Evolutionary conservation across 1,140 invertebrate species (phyloP).

Genomic region (Agrypnia vestita): DNA sequence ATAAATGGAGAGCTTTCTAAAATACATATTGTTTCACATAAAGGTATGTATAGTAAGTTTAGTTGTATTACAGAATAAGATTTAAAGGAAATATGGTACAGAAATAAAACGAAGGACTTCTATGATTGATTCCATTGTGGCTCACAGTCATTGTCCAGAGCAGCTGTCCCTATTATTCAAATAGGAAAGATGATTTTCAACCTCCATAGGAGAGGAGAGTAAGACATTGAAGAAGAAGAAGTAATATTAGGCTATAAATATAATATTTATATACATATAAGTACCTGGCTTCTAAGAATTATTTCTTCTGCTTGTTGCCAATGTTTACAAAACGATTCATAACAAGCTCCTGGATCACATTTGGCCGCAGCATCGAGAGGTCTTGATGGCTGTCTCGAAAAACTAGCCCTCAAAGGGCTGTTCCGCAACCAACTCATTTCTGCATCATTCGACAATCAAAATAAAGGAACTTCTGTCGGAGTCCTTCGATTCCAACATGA

Average conservation of each 20-base stretch:
- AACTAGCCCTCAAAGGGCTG: slow-evolving; percentile 75
- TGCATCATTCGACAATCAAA: slow-evolving; percentile 32
- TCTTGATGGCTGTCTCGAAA: slow-evolving; percentile 70
- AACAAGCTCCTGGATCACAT: slow-evolving; percentile 85
- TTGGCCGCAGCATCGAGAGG: slow-evolving; percentile 58
- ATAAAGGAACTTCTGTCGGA: slow-evolving; percentile 38
- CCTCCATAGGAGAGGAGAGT: too few relatives aligned
- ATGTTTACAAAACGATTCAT: slow-evolving; percentile 94
- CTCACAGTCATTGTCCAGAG: too few relatives aligned
- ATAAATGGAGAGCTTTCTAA: too few relatives aligned
- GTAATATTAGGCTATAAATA: neutral
- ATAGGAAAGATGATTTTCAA: too few relatives aligned
- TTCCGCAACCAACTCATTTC: slow-evolving; percentile 80
- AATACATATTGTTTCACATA: too few relatives aligned
- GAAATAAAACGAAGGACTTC: too few relatives aligned
- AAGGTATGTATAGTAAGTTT: too few relatives aligned
- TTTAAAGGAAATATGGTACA: too few relatives aligned
- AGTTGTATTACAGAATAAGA: too few relatives aligned
- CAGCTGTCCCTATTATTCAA: too few relatives aligned
- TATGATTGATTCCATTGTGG: too few relatives aligned
- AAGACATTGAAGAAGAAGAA: too few relatives aligned
- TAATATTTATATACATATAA: neutral
- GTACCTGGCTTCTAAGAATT: slow-evolving; percentile 80
- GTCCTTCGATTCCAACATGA: slow-evolving; percentile 22
- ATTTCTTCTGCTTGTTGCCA: slow-evolving; percentile 94